These are phyloP conservation scores for Grantiella picta DNA, from an alignment of 2,113 vertebrate species.

Conservation along the genomic window DNA sequence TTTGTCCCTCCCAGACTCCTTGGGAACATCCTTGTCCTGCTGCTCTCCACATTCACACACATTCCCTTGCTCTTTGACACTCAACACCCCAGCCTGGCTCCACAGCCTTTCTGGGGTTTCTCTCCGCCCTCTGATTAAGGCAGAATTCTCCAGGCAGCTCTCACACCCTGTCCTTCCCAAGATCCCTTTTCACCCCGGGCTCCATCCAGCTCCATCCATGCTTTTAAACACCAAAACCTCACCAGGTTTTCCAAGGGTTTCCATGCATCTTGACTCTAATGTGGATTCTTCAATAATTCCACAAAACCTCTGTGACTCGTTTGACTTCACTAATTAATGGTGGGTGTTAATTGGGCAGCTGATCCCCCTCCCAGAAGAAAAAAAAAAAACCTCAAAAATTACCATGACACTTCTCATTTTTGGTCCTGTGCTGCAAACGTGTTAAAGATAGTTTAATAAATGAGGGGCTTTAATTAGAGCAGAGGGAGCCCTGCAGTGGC, in stretches of 20 bases:
- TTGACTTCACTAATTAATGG: slow-evolving; percentile 30
- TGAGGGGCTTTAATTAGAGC: slow-evolving; percentile 47
- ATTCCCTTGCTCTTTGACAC: neutral
- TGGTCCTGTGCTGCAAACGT: neutral
- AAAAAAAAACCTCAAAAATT: neutral
- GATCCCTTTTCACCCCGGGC: neutral
- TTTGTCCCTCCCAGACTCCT: neutral
- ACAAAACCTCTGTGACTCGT: neutral
- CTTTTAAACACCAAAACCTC: neutral
- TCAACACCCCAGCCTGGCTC: neutral
- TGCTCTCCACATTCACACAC: neutral
- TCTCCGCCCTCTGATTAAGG: neutral
- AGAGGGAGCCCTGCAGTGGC: neutral
- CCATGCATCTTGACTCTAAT: neutral
- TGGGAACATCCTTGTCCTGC: neutral
- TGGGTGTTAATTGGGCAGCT: slow-evolving; percentile 58
- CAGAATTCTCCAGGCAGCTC: neutral
- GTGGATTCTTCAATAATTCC: neutral
- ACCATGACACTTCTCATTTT: neutral
- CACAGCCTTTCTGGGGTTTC: neutral
- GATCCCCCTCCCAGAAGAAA: neutral
- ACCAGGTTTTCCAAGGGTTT: neutral
- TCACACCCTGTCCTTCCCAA: neutral
- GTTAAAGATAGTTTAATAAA: slow-evolving; percentile 37
- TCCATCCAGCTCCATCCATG: neutral